Conservation (phyloP, 1,140 invertebrate species). For the Anastatus disparis region DNA sequence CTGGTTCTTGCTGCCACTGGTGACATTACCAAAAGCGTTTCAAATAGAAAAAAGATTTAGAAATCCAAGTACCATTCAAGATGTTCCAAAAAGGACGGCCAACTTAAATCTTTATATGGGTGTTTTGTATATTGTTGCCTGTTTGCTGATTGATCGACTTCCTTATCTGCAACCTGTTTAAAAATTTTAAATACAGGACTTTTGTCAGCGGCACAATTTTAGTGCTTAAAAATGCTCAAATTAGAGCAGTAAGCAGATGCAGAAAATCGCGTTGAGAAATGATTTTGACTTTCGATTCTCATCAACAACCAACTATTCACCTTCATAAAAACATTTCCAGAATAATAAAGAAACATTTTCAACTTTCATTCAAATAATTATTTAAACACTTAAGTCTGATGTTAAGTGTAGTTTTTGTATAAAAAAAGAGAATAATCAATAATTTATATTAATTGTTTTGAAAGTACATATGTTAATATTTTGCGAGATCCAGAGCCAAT, state of each 20-base stretch:
- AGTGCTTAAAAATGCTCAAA: slow-evolving; percentile 19
- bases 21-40: slow-evolving; percentile 89
- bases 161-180: slow-evolving; percentile 54
- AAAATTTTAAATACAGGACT: not conserved
- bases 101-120: slow-evolving; percentile 92
- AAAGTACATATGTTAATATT: slow-evolving; percentile 7
- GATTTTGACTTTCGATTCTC: slow-evolving; percentile 1
- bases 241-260: not conserved
- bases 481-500: slow-evolving; percentile 10
- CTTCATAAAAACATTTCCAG: slow-evolving; percentile 2
- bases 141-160: slow-evolving; percentile 64
- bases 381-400: slow-evolving; percentile 14
- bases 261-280: not conserved
- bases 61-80: slow-evolving; percentile 77
- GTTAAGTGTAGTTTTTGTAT: slow-evolving; percentile 32
- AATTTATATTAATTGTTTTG: slow-evolving; percentile 24
- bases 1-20: slow-evolving; percentile 89
- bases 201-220: slow-evolving; percentile 17
- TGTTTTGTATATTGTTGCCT: slow-evolving; percentile 86
- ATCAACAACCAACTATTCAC: slow-evolving; percentile 2
- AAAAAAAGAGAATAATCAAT: slow-evolving; percentile 30
- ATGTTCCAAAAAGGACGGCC: slow-evolving; percentile 88
- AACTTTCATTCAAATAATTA: slow-evolving; percentile 19
- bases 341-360: not conserved
- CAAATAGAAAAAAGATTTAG: slow-evolving; percentile 91